Conservation (phyloP, 2,113 vertebrate genomes). For the Charadrius vociferus region DNA sequence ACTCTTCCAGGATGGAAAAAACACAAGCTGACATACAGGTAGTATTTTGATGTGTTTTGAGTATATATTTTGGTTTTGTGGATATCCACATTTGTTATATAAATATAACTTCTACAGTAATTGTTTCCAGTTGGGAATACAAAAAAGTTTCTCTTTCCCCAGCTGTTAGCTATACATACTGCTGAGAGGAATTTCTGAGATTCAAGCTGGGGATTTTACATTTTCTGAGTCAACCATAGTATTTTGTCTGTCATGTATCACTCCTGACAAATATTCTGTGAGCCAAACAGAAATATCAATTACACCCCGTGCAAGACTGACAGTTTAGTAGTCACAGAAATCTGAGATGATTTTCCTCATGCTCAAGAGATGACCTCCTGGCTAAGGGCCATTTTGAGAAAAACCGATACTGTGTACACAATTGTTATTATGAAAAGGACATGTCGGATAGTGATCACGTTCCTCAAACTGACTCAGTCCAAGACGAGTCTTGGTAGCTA, state of each 20-base stretch:
- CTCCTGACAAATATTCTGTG: not conserved
- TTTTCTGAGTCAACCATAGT: not conserved
- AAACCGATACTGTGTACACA: not conserved
- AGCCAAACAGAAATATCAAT: not conserved
- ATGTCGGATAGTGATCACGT: not conserved
- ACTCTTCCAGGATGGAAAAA: slow-evolving; percentile 78
- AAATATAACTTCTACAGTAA: not conserved
- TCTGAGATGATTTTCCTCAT: not conserved
- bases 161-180: not conserved
- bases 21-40: slow-evolving; percentile 78
- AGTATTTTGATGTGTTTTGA: not conserved
- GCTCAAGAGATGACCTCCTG: not conserved
- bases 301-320: not conserved
- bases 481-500: not conserved
- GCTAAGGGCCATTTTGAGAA: not conserved
- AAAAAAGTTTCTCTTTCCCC: not conserved
- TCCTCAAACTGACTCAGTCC: not conserved
- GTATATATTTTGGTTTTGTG: not conserved
- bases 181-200: not conserved
- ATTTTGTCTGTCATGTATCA: not conserved
- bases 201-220: not conserved
- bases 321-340: not conserved
- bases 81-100: not conserved
- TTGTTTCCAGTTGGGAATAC: not conserved
- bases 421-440: not conserved